Percentiles rank a stretch among this genome's conserved stretches.
These are phyloP conservation scores for Mythimna vitellina DNA, from an alignment of 2,888 invertebrate genomes.

Conservation along the genomic window DNA sequence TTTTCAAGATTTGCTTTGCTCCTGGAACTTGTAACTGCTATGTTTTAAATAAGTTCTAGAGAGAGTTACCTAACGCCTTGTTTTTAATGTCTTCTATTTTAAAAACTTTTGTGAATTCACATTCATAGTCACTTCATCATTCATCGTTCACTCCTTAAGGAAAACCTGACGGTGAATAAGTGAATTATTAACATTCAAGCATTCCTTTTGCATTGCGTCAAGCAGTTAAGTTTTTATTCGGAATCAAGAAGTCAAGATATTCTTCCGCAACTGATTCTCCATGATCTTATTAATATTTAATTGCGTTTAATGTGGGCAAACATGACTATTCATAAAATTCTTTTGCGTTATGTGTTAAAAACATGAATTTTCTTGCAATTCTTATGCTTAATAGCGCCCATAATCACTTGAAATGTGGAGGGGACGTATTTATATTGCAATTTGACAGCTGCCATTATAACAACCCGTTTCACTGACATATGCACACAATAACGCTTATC, in stretches of 20 bases:
- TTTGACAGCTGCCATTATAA: conserved; percentile 44
- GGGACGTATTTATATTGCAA: conserved; percentile 15
- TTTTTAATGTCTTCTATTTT: not conserved
- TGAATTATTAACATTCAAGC: conserved; percentile 50
- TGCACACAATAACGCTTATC: conserved; percentile 54
- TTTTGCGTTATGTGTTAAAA: not conserved
- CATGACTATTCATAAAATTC: conserved; percentile 26
- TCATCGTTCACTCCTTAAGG: conserved; percentile 6
- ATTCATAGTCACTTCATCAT: too few relatives aligned
- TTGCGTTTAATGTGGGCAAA: conserved; percentile 24
- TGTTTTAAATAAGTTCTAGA: not conserved
- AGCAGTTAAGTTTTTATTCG: conserved; percentile 48
- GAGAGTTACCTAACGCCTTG: not conserved
- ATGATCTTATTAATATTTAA: conserved; percentile 30
- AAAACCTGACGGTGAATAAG: conserved; percentile 42
- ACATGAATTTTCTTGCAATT: not conserved
- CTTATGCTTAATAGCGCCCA: not conserved
- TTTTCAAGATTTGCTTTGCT: conserved; percentile 9
- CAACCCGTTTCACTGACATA: conserved; percentile 52
- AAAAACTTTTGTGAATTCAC: not conserved
- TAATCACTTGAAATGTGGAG: not conserved
- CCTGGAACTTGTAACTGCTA: not conserved
- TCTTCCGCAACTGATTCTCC: conserved; percentile 28
- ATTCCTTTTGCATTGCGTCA: conserved; percentile 56
- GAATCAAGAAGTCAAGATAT: conserved; percentile 14